Percentiles rank a stretch among this genome's conserved stretches.
Evolutionary conservation across 2,113 vertebrate species (phyloP).

Genomic region (Carassius auratus): DNA sequence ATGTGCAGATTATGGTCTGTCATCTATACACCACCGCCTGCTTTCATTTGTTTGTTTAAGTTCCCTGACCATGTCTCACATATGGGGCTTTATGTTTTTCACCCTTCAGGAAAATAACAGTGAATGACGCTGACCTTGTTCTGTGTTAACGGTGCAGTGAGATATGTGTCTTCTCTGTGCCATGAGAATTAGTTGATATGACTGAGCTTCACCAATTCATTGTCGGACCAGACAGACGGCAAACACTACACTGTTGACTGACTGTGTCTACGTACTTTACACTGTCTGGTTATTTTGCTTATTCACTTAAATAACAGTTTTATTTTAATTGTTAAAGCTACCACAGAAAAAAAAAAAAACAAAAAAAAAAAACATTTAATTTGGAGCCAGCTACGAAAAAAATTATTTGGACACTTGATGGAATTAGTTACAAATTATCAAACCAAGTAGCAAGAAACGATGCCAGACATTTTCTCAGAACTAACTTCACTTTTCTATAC

Average conservation of each 20-base stretch:
- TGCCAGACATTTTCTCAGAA: slow-evolving; percentile 48
- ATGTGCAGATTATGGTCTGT: slow-evolving; percentile 21
- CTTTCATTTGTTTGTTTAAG: slow-evolving; percentile 20
- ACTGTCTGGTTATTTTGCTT: slow-evolving; percentile 41
- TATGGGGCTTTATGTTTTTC: slow-evolving; percentile 30
- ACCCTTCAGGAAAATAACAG: slow-evolving; percentile 28
- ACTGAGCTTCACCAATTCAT: slow-evolving; percentile 38
- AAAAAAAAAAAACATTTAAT: neutral
- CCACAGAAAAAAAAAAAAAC: neutral
- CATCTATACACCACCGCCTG: slow-evolving; percentile 13
- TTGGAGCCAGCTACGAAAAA: neutral
- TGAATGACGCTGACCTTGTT: slow-evolving; percentile 6
- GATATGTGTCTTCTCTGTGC: slow-evolving; percentile 35
- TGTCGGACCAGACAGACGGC: slow-evolving; percentile 62
- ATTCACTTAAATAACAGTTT: slow-evolving; percentile 16
- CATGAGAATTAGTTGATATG: slow-evolving; percentile 30
- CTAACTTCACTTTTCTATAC: slow-evolving; percentile 54
- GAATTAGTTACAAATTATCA: neutral
- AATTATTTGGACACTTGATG: neutral
- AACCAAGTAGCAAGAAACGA: slow-evolving; percentile 24
- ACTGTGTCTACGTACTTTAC: slow-evolving; percentile 41
- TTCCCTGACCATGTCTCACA: neutral
- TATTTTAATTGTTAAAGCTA: neutral
- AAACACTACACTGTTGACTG: slow-evolving; percentile 64
- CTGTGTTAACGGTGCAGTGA: slow-evolving; percentile 43